Percentiles rank a stretch among this genome's conserved stretches.
These are phyloP conservation scores for Capitella teleta DNA, from an alignment of 1,140 invertebrate genomes.

Conservation along the genomic window DNA sequence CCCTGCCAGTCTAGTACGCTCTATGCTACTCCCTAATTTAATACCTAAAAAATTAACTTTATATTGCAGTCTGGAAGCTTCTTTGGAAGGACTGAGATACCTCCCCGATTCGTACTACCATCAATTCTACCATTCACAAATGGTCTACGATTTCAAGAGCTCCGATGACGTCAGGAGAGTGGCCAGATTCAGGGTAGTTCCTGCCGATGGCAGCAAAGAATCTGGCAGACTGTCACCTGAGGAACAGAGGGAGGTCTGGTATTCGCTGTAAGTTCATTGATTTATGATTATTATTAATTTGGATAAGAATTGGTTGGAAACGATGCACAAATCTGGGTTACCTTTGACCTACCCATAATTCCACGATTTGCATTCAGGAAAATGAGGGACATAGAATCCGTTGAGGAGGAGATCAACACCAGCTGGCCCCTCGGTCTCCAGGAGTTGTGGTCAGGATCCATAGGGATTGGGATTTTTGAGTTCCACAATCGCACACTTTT, in stretches of 20 bases:
- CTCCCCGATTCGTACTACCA: slow-evolving; percentile 4
- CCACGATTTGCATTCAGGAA: too few relatives aligned
- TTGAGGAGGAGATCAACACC: too few relatives aligned
- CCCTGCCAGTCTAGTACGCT: not conserved
- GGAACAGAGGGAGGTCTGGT: not conserved
- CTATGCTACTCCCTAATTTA: slow-evolving; percentile 39
- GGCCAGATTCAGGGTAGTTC: slow-evolving; percentile 5
- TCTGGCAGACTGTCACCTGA: not conserved
- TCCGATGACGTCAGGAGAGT: slow-evolving; percentile 1
- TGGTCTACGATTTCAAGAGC: slow-evolving; percentile 1
- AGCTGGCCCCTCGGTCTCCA: too few relatives aligned
- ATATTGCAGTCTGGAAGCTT: not conserved
- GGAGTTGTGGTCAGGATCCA: too few relatives aligned
- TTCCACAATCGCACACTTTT: too few relatives aligned
- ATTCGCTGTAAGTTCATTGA: not conserved
- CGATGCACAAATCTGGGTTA: too few relatives aligned
- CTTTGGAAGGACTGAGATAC: not conserved
- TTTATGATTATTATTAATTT: too few relatives aligned
- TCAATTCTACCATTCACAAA: slow-evolving; percentile 3
- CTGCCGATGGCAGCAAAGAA: not conserved
- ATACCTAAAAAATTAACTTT: not conserved
- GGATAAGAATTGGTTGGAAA: too few relatives aligned
- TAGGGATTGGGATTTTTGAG: too few relatives aligned
- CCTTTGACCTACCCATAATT: too few relatives aligned
- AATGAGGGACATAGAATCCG: too few relatives aligned